Evolutionary conservation across 2,888 invertebrate species (phyloP).

Genomic region (Leucophenga montana): DNA sequence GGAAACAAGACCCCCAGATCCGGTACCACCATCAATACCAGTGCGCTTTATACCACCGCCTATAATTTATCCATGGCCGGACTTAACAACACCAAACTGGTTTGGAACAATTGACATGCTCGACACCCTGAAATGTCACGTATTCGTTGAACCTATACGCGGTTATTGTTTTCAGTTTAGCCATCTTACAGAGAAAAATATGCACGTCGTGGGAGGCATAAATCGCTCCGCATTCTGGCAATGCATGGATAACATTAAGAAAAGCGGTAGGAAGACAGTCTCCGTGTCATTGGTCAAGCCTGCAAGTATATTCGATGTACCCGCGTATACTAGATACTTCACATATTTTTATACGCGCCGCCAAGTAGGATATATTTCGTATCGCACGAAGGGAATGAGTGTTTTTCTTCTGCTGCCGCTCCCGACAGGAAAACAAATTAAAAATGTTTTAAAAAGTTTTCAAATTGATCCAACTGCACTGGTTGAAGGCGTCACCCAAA

Average conservation of each 20-base stretch:
- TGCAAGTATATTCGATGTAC: neutral
- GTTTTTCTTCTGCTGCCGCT: constrained; percentile 1
- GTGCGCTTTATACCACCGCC: too few relatives aligned
- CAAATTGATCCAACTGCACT: neutral
- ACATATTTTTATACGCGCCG: neutral
- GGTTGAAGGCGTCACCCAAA: neutral
- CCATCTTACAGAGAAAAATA: neutral
- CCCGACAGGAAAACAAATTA: neutral
- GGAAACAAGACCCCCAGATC: too few relatives aligned
- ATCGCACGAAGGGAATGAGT: neutral
- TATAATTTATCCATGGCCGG: too few relatives aligned
- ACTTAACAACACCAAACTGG: too few relatives aligned
- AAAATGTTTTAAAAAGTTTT: neutral
- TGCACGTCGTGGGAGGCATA: constrained; percentile 1
- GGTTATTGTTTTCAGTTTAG: constrained; percentile 3
- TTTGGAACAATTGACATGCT: neutral
- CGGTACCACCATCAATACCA: too few relatives aligned
- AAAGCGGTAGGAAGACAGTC: neutral
- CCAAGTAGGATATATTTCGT: neutral
- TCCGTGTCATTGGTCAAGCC: neutral
- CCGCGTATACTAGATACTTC: neutral
- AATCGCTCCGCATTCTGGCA: neutral
- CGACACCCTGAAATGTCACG: neutral
- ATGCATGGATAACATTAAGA: neutral
- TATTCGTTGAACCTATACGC: neutral